A percentile compares a stretch with the other conserved stretches of the same genome.
These are phyloP conservation scores for Phrynocephalus guinanensis DNA, from an alignment of 2,797 vertebrate species.

Conservation along the genomic window DNA sequence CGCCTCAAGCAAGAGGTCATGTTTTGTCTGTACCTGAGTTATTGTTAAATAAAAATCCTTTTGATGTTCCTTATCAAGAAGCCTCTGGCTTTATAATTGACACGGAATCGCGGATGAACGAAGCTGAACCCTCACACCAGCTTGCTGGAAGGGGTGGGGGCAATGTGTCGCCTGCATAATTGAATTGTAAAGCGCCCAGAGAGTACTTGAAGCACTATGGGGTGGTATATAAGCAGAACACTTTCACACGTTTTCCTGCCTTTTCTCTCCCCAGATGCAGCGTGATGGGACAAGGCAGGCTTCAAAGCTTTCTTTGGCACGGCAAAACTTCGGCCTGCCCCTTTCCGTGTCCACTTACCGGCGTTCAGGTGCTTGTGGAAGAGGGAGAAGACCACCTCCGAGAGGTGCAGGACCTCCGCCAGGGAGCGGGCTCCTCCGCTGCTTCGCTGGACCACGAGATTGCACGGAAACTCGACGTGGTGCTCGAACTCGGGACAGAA, in stretches of 20 bases:
- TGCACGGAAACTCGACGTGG: slow-evolving; percentile 83
- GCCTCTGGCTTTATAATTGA: too few species aligned
- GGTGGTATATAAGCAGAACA: too few species aligned
- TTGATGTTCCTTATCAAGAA: too few species aligned
- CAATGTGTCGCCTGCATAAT: too few species aligned
- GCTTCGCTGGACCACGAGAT: slow-evolving; percentile 81
- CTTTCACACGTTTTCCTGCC: not conserved
- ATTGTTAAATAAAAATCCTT: too few species aligned
- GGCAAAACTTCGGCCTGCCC: not conserved
- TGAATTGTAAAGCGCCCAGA: too few species aligned
- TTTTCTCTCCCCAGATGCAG: not conserved
- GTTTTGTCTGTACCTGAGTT: too few species aligned
- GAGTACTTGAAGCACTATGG: too few species aligned
- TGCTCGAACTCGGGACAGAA: slow-evolving; percentile 94
- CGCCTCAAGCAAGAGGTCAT: too few species aligned
- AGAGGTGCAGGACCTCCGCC: slow-evolving; percentile 88
- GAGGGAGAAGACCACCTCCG: slow-evolving; percentile 84
- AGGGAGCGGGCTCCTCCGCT: slow-evolving; percentile 87
- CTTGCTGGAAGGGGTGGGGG: too few species aligned
- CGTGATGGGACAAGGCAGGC: not conserved
- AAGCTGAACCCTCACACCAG: too few species aligned
- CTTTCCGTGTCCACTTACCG: slow-evolving; percentile 62
- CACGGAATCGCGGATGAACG: too few species aligned
- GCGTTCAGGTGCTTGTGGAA: slow-evolving; percentile 83
- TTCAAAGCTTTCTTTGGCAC: not conserved